Conservation (phyloP, 2,888 invertebrate genomes). For the Epistrophe eligans region DNA sequence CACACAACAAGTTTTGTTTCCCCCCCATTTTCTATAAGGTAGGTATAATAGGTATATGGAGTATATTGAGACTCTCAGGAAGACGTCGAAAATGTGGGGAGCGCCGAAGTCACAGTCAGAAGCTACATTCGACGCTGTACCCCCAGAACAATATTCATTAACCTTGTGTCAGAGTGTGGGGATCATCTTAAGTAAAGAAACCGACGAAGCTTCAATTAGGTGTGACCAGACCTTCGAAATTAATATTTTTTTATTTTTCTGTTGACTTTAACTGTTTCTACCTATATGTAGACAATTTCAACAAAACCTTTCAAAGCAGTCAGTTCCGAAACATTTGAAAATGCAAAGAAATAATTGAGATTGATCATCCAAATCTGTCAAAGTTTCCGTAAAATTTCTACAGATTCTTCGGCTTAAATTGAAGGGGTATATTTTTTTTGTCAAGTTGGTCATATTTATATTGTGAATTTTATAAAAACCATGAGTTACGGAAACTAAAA, state of each 20-base stretch:
- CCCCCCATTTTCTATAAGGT: not conserved
- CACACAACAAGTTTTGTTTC: slow-evolving; percentile 78
- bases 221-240: slow-evolving; percentile 13
- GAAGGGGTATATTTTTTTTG: too few relatives aligned
- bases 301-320: too few relatives aligned
- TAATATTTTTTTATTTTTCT: not conserved
- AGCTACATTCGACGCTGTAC: slow-evolving; percentile 67
- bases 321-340: too few relatives aligned
- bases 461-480: too few relatives aligned
- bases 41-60: not conserved
- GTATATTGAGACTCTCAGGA: slow-evolving; percentile 6
- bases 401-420: too few relatives aligned
- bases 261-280: not conserved
- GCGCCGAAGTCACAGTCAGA: slow-evolving; percentile 64
- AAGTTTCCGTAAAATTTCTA: too few relatives aligned
- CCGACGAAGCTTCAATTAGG: slow-evolving; percentile 48
- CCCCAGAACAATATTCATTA: slow-evolving; percentile 74
- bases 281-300: too few relatives aligned
- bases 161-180: slow-evolving; percentile 61
- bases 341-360: too few relatives aligned
- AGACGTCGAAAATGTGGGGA: slow-evolving; percentile 40
- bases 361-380: too few relatives aligned
- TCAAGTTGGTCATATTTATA: too few relatives aligned
- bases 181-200: slow-evolving; percentile 47
- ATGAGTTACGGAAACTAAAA: not conserved